Base-by-base conservation (phyloP, 1,140 invertebrate species). In the Amphibalanus amphitrite region DNA sequence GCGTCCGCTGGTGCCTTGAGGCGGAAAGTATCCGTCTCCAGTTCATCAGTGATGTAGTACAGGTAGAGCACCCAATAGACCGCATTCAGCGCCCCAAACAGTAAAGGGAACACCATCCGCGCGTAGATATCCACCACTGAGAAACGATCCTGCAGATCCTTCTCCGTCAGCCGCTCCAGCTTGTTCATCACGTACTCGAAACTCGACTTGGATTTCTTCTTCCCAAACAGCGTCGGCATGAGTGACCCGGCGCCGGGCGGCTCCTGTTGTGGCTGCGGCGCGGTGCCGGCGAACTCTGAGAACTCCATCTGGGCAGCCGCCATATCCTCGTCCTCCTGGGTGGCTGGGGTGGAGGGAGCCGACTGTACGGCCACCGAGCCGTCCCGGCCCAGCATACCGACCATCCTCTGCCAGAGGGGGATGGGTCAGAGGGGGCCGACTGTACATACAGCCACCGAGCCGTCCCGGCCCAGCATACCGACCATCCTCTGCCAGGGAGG, bases 91-190 rank as follows among this genome's bases (percentile, higher is more conserved):
- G 82, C 71, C 67, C 78, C 74, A 75, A 85, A 85, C 0, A 79
- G 78, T 20, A 80, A 72, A 0, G 84, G 84, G 75, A 85, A 85
- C 23, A 82, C 72, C 65, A 81, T 78, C 26, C 84, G 76, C 17
- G 82, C 77, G 69, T 81, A 79, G 26, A 82, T 81, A 74, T 86
- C 85, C 65, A 86, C 82, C 76, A 79, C 79, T 67, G 81, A 82
- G 70, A 80, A 80, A n/a, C 73, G 71, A 40, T 76, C 75, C n/a
- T 75, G 71, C n/a, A 74, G 40, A 59, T 76, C 75, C 71, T 74
- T 73, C 72, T 76, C 75, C 76, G 79, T 69, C 74, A 74, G 74
- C 26, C 65, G 65, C 28, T 26, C 65, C 65, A 67, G 65, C 65
- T 67, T 67, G 65, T n/a, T 3, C 17, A 67, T 26, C 10, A 67